phyloP scores from a whole-genome alignment of 2,797 vertebrate species.

The Hoplostethus atlanticus region DNA sequence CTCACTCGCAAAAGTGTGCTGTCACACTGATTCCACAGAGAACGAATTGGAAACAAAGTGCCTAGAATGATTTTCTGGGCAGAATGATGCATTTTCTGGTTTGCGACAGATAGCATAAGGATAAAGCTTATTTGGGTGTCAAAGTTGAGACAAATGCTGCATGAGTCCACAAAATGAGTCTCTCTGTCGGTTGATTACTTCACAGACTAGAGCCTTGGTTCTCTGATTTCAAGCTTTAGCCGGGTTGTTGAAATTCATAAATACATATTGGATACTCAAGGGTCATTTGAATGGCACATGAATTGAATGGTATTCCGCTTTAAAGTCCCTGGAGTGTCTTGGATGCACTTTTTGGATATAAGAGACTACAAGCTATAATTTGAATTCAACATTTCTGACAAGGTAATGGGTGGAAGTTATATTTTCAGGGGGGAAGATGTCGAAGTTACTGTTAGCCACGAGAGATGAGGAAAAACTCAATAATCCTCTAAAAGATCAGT shows the following conservation, averaged over 20 bases:
- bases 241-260: neutral
- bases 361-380: too few relatives aligned
- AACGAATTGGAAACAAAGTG: neutral
- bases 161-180: constrained; percentile 8
- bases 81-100: neutral
- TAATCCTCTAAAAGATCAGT: too few relatives aligned
- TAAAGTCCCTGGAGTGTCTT: neutral
- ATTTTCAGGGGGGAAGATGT: neutral
- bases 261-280: neutral
- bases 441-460: too few relatives aligned
- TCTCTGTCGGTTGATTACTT: neutral
- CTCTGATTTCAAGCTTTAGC: constrained; percentile 12
- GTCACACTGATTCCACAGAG: neutral
- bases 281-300: constrained; percentile 16
- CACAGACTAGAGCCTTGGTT: neutral
- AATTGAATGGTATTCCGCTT: neutral
- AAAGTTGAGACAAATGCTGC: constrained; percentile 8
- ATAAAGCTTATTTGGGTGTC: constrained; percentile 7
- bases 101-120: constrained; percentile 4
- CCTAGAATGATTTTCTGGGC: neutral
- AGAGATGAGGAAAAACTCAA: too few relatives aligned
- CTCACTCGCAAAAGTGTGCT: neutral
- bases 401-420: neutral
- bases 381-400: constrained; percentile 1
- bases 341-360: neutral